These are phyloP conservation scores for Brienomyrus brachyistius DNA, from an alignment of 2,113 vertebrate genomes.

Conservation along the genomic window DNA sequence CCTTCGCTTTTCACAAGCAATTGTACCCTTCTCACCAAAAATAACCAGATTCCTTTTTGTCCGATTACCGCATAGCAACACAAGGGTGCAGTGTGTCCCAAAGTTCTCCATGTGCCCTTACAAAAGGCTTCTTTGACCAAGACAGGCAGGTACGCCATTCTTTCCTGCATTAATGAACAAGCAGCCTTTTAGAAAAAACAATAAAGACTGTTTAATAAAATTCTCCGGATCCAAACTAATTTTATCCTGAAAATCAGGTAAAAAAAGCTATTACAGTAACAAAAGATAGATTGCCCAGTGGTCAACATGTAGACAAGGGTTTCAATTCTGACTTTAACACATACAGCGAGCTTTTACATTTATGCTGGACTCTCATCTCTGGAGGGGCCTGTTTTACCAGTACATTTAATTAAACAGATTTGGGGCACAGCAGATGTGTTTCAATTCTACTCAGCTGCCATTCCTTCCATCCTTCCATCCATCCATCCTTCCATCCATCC, in stretches of 20 bases:
- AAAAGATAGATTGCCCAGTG: background rate
- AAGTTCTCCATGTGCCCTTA: background rate
- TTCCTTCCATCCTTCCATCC: no score
- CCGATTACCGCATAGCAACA: background rate
- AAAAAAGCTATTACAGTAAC: background rate
- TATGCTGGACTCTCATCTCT: background rate
- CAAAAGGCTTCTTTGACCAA: background rate
- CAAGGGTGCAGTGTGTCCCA: background rate
- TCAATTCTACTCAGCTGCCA: background rate
- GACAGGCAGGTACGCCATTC: background rate
- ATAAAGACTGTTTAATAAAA: background rate
- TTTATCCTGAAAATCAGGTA: background rate
- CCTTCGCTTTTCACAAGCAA: background rate
- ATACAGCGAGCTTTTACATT: background rate
- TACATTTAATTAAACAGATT: background rate
- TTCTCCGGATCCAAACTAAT: background rate
- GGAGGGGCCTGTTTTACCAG: background rate
- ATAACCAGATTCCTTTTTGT: background rate
- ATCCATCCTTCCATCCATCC: no score
- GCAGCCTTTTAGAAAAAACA: background rate
- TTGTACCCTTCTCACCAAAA: background rate
- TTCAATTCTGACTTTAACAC: background rate
- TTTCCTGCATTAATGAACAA: background rate
- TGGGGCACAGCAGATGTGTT: background rate
- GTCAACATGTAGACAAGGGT: background rate